phyloP scores from a whole-genome alignment of 2,888 invertebrate species.

The Acrocera orbiculus region DNA sequence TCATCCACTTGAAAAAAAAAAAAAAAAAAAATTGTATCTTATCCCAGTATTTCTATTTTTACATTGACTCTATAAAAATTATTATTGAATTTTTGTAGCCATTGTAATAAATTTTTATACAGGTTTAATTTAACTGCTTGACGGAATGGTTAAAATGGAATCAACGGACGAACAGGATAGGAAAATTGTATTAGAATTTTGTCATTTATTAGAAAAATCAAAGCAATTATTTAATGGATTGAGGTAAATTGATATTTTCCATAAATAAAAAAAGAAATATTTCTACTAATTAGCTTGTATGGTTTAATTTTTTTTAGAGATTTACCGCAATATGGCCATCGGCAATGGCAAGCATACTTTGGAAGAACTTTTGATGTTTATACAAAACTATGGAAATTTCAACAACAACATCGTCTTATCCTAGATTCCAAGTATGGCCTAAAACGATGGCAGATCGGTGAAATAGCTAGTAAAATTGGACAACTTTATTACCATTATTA shows the following conservation, averaged over 20 bases:
- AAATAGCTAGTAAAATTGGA: constrained; percentile 96
- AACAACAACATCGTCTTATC: constrained; percentile 84
- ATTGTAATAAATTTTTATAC: too few relatives aligned
- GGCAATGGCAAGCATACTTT: constrained; percentile 96
- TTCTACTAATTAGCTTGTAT: background rate
- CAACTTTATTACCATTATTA: constrained; percentile 98
- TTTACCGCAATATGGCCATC: constrained; percentile 90
- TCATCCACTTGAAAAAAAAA: too few relatives aligned
- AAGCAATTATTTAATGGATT: constrained; percentile 94
- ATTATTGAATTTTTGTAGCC: too few relatives aligned
- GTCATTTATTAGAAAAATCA: constrained; percentile 88
- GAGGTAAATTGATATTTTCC: constrained; percentile 38
- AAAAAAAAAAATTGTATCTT: too few relatives aligned
- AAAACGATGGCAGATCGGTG: constrained; percentile 96
- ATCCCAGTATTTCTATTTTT: too few relatives aligned
- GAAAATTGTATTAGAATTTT: constrained; percentile 88
- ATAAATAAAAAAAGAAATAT: background rate
- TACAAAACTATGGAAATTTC: constrained; percentile 95
- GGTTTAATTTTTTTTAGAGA: constrained; percentile 44
- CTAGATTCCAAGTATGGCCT: constrained; percentile 86
- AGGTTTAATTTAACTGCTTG: constrained; percentile 9
- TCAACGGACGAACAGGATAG: constrained; percentile 73
- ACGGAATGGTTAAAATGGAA: constrained; percentile 55
- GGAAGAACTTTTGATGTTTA: constrained; percentile 94
- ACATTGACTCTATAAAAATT: too few relatives aligned